Base-by-base conservation (phyloP, 2,888 invertebrate species). In the Machimus rusticus region DNA sequence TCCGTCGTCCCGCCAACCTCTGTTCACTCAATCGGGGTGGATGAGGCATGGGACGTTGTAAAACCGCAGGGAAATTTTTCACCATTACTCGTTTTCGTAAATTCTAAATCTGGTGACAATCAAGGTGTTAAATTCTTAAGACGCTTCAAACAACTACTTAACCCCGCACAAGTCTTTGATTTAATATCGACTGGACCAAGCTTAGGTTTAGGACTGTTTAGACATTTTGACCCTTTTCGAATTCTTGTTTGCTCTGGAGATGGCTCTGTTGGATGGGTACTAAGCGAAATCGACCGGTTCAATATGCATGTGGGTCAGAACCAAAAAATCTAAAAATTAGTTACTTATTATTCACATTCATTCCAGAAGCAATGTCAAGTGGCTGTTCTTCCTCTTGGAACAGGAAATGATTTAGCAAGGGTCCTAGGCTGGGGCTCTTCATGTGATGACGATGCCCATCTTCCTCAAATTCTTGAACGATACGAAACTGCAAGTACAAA, bases 91-190 rank as follows among this genome's bases (percentile, higher is more conserved):
- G 99, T 99, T 89, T 99, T 99, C 93, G 99, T 99, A 91, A 99
- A 99, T 94, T 98, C 98, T 89, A 98, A 99, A 94, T 98, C 98
- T 90, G 98, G 99, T 90, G 99, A 99, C 94, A 99, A 98, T 94
- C 99, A 99, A 93, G 99, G 99, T 89, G 96, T 99, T 46, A 98
- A 98, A 93, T 99, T 99, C 94, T 94, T 99, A 89, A 95, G 98
- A 86, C 95, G 98, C 89, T 99, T 99, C 93, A 98, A 97, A 92
- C 98, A 99, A 93, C 94, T 99, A 87, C 94, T 99, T 88, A 99
- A 99, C 93, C 99, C 99, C 16, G 98, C 98, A 88, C 99, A 99
- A 94, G 99, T 99, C 88, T 99, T 99, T 93, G 99, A 99, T 94
- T 95, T 99, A 91, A 98, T 98, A 92, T 96, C 96, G 89, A 96